A percentile compares a stretch with the other conserved stretches of the same genome.
Evolutionary conservation across 2,888 invertebrate genomes (phyloP).

Genomic region (Frankliniella fusca): DNA sequence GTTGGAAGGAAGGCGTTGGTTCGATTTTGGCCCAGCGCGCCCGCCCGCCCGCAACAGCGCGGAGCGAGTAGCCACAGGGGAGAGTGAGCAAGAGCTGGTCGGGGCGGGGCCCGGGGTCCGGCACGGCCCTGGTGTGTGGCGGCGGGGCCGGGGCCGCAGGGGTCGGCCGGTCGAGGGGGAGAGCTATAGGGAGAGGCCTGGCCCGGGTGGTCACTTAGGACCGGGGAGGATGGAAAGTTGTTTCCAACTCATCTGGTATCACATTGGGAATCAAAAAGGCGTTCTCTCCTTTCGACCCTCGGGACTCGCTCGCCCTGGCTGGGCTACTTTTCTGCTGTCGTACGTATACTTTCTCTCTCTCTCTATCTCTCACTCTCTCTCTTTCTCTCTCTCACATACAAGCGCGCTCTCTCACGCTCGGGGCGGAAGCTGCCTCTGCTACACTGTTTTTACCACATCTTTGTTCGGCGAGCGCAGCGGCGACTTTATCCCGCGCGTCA

Average conservation of each 20-base stretch:
- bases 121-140: too few relatives aligned
- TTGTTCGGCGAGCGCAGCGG: too few relatives aligned
- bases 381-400: not conserved
- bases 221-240: not conserved
- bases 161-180: not conserved
- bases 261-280: slow-evolving; percentile 7
- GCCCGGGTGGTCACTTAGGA: not conserved
- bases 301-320: not conserved
- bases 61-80: not conserved
- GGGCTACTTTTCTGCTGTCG: not conserved
- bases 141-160: not conserved
- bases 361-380: not conserved
- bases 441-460: too few relatives aligned
- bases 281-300: not conserved
- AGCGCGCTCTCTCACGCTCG: not conserved
- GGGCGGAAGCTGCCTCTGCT: too few relatives aligned
- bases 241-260: slow-evolving; percentile 10
- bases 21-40: not conserved
- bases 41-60: too few relatives aligned
- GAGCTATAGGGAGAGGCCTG: not conserved
- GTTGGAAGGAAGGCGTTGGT: not conserved
- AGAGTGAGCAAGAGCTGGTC: too few relatives aligned
- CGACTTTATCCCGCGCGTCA: too few relatives aligned
- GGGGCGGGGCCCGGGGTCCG: not conserved
- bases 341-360: not conserved